A percentile compares a stretch with the other conserved stretches of the same genome.
Evolutionary conservation across 35 echinoderm and acorn worm species (phyloP).

Genomic region (Heliocidaris erythrogramma): DNA sequence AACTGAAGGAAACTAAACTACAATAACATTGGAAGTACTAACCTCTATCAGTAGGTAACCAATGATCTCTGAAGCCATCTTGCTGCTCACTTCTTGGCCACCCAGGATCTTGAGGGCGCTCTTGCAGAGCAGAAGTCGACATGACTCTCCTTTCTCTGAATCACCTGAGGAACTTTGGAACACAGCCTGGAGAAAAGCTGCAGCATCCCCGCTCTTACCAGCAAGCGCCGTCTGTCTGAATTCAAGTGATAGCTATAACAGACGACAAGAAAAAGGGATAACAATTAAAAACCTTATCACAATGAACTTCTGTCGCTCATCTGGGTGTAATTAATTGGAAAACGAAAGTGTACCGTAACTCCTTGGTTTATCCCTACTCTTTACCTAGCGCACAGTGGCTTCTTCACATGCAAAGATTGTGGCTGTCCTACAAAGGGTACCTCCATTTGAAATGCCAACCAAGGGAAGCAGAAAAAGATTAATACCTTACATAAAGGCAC

Average conservation of each 20-base stretch:
- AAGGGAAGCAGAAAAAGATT: too few species aligned
- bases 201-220: constrained; percentile 21
- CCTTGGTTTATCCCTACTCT: neutral
- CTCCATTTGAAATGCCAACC: too few species aligned
- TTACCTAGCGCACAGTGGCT: too few species aligned
- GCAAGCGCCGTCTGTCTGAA: constrained; percentile 25
- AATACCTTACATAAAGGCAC: too few species aligned
- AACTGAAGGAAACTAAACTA: neutral
- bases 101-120: constrained; percentile 46
- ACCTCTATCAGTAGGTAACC: constrained; percentile 64
- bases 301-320: neutral
- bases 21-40: neutral
- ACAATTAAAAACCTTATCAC: neutral
- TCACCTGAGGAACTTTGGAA: constrained; percentile 39
- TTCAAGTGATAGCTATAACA: neutral
- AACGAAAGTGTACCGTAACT: neutral
- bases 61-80: constrained; percentile 62
- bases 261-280: neutral
- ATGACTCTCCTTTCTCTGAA: neutral
- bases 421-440: too few species aligned
- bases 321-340: neutral
- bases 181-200: constrained; percentile 30
- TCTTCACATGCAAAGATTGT: too few species aligned
- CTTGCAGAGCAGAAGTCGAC: constrained; percentile 52
- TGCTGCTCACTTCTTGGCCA: constrained; percentile 49